Percentiles rank a stretch among this genome's conserved stretches.
Evolutionary conservation across 2,797 vertebrate genomes (phyloP).

Genomic region (Lepus townsendii): DNA sequence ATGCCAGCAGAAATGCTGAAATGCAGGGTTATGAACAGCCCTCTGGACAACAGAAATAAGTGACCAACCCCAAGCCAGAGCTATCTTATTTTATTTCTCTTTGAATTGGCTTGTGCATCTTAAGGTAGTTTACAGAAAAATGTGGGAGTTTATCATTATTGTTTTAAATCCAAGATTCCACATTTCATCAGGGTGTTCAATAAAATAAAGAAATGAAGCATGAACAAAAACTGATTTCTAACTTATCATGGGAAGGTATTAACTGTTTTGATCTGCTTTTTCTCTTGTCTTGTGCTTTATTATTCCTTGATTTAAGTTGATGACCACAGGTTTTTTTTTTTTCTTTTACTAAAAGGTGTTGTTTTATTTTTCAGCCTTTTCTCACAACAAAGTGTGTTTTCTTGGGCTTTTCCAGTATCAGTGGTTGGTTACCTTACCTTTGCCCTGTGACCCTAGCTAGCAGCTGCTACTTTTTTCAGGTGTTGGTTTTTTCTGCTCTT

Average conservation of each 20-base stretch:
- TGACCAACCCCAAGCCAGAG: background rate
- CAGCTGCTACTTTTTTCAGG: background rate
- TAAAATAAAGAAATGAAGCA: background rate
- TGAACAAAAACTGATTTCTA: background rate
- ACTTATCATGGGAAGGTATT: background rate
- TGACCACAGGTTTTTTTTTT: background rate
- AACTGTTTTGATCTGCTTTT: background rate
- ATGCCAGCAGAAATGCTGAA: background rate
- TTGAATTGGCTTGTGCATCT: background rate
- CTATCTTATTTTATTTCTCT: constrained; percentile 5
- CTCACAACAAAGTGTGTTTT: background rate
- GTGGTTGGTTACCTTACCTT: background rate
- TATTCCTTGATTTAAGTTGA: background rate
- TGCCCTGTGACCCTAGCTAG: background rate
- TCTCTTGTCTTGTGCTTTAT: background rate
- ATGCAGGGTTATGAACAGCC: constrained; percentile 1
- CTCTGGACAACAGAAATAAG: background rate
- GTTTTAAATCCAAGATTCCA: constrained; percentile 4
- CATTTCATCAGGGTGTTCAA: background rate
- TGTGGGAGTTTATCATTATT: background rate
- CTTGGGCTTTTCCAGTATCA: background rate
- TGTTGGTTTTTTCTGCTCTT: background rate
- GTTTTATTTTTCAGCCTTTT: background rate
- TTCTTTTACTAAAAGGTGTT: background rate
- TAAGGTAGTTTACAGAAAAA: background rate